Evolutionary conservation across 1,140 invertebrate genomes (phyloP).

Genomic region (Branchinecta lindahli): DNA sequence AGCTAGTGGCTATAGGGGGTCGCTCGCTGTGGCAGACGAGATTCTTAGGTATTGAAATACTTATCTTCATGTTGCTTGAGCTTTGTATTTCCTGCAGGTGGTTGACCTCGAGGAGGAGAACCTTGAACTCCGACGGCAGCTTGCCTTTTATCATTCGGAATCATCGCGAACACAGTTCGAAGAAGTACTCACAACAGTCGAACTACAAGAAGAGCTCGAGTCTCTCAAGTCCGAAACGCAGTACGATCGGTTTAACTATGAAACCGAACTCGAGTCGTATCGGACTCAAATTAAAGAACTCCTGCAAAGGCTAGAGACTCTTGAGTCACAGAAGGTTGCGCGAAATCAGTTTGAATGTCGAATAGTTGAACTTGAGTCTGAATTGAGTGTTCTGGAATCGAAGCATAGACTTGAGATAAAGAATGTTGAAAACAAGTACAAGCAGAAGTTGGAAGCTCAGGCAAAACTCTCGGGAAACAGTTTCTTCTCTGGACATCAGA

Average conservation of each 20-base stretch:
- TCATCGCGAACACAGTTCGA: neutral
- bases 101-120: slow-evolving; percentile 52
- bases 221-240: neutral
- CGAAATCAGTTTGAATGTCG: too few species aligned
- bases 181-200: neutral
- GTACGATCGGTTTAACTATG: neutral
- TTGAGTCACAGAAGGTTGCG: too few species aligned
- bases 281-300: neutral
- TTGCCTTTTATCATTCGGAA: neutral
- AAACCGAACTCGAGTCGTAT: neutral
- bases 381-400: neutral
- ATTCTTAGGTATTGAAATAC: too few species aligned
- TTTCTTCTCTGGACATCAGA: neutral
- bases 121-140: slow-evolving; percentile 36
- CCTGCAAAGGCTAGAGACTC: too few species aligned
- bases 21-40: too few species aligned
- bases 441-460: neutral
- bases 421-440: neutral
- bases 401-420: neutral
- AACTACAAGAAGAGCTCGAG: neutral
- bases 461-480: neutral
- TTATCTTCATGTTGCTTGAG: too few species aligned
- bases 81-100: slow-evolving; percentile 34
- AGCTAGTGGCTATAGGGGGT: too few species aligned
- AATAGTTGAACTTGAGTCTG: neutral